Percentiles rank a stretch among this genome's conserved stretches.
Evolutionary conservation across 2,888 invertebrate species (phyloP).

Genomic region (Clostera curtula): DNA sequence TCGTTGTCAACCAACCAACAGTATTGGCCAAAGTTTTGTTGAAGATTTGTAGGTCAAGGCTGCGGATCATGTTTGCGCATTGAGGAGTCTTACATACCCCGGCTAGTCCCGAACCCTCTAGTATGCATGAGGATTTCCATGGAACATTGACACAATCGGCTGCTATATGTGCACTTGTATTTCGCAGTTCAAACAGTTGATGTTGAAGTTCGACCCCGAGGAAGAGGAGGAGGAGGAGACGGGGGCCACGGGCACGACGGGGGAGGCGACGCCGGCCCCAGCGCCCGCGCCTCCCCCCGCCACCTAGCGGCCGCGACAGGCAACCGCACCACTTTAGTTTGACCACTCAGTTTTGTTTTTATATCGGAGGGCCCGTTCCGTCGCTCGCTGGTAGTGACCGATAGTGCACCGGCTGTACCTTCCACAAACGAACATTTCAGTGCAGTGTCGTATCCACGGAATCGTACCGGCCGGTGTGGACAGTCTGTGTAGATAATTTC

Average conservation of each 20-base stretch:
- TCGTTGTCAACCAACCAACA: too few species aligned
- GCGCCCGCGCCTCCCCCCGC: slow-evolving; percentile 27
- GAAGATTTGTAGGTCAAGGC: too few species aligned
- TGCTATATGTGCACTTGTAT: slow-evolving; percentile 10
- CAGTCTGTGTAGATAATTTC: slow-evolving; percentile 74
- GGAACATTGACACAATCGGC: background rate
- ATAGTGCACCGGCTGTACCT: too few species aligned
- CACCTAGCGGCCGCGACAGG: slow-evolving; percentile 29
- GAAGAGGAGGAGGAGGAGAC: slow-evolving; percentile 83
- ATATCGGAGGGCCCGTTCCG: slow-evolving; percentile 66
- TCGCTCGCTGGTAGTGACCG: too few species aligned
- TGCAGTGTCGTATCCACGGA: too few species aligned
- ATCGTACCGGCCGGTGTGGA: too few species aligned
- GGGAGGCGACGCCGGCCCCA: slow-evolving; percentile 50
- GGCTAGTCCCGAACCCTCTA: too few species aligned
- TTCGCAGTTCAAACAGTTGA: slow-evolving; percentile 85
- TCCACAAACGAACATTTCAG: too few species aligned
- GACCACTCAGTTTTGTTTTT: slow-evolving; percentile 58
- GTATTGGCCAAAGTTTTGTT: too few species aligned
- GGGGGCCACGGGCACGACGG: slow-evolving; percentile 50
- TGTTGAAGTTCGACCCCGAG: slow-evolving; percentile 88
- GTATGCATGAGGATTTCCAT: too few species aligned
- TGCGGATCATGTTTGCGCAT: too few species aligned
- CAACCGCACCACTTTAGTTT: slow-evolving; percentile 14
- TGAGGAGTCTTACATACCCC: too few species aligned